Evolutionary conservation across 2,113 vertebrate species (phyloP).

Genomic region (Hippotragus niger): DNA sequence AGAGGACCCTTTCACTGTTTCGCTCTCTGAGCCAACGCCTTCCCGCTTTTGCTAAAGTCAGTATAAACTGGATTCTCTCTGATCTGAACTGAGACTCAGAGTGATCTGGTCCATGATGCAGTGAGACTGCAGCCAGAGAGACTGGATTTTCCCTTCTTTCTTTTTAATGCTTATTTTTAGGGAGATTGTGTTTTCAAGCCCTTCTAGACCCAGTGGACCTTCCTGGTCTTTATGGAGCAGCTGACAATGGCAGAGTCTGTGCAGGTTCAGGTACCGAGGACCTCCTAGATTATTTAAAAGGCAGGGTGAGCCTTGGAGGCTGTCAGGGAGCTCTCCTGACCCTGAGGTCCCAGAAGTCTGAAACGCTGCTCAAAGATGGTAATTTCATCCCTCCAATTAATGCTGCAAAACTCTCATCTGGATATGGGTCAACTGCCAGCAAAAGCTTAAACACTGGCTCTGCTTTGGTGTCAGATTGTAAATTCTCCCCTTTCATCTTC

Average conservation of each 20-base stretch:
- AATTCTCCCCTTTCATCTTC: constrained; percentile 66
- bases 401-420: constrained; percentile 49
- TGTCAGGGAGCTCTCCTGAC: not conserved
- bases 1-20: not conserved
- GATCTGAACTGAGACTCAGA: not conserved
- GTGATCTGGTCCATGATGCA: not conserved
- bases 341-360: constrained; percentile 1
- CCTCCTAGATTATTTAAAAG: not conserved
- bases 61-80: not conserved
- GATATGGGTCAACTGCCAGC: constrained; percentile 35
- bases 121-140: not conserved
- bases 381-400: constrained; percentile 29
- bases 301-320: not conserved
- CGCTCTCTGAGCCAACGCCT: not conserved
- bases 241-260: not conserved
- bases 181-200: not conserved
- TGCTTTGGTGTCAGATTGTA: constrained; percentile 55
- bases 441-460: constrained; percentile 28
- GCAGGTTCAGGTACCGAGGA: not conserved
- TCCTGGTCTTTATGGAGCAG: not conserved
- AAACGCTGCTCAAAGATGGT: not conserved
- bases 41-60: not conserved
- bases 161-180: not conserved
- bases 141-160: not conserved
- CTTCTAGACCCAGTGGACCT: not conserved